Percentiles rank a stretch among this genome's conserved stretches.
phyloP scores from a whole-genome alignment of 1,140 invertebrate species.

The Conopomorpha cramerella region DNA sequence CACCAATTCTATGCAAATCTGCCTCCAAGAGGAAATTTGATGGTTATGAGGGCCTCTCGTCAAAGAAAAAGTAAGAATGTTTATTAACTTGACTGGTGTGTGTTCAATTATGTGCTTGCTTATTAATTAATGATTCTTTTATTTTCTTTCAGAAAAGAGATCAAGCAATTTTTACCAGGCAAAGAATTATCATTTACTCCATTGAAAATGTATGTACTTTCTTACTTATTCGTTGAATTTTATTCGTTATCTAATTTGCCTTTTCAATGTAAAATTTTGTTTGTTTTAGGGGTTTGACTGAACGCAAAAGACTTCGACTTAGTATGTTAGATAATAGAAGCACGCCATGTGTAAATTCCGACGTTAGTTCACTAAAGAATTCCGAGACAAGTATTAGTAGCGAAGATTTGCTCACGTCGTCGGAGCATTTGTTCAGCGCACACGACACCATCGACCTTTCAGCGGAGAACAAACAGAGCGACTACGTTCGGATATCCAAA shows the following conservation, averaged over 20 bases:
- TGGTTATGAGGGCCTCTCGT: constrained; percentile 55
- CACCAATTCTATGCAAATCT: constrained; percentile 43
- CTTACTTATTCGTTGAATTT: constrained; percentile 1
- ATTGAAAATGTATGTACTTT: constrained; percentile 44
- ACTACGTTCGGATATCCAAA: constrained; percentile 72
- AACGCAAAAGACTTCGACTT: constrained; percentile 44
- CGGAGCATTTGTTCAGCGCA: constrained; percentile 45
- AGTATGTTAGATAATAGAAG: constrained; percentile 42
- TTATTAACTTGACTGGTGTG: constrained; percentile 10
- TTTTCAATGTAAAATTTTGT: constrained; percentile 6
- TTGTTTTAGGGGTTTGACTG: constrained; percentile 37
- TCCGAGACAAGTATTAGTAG: constrained; percentile 44
- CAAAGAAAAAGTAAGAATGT: constrained; percentile 68
- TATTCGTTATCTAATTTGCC: not conserved
- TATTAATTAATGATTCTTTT: constrained; percentile 1
- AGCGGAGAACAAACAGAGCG: constrained; percentile 43
- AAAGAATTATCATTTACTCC: constrained; percentile 47
- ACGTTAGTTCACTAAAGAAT: constrained; percentile 36
- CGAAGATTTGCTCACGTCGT: constrained; percentile 44
- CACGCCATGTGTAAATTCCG: constrained; percentile 29
- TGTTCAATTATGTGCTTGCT: too few relatives aligned
- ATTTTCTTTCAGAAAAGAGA: constrained; percentile 53
- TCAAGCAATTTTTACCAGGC: constrained; percentile 44
- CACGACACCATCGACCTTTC: constrained; percentile 46
- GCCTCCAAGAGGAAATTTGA: constrained; percentile 47